phyloP scores from a whole-genome alignment of 2,113 vertebrate genomes.

The Cephalopholis sonnerati region DNA sequence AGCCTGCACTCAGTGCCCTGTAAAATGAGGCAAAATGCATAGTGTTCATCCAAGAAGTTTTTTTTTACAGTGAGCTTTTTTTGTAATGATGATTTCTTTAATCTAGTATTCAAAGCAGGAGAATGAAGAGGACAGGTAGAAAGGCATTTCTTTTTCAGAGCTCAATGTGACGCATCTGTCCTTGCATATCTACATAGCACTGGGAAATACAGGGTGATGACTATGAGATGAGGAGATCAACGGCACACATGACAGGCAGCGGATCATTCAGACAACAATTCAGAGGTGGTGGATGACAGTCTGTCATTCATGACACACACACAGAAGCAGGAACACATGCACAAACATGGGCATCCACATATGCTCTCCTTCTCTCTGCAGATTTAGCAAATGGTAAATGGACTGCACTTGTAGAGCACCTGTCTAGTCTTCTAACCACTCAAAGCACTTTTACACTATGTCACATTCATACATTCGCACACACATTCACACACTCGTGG shows the following conservation, averaged over 20 bases:
- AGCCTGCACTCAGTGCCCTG: conserved; percentile 37
- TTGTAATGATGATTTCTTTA: conserved; percentile 1
- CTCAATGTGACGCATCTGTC: neutral
- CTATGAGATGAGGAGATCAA: neutral
- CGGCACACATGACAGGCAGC: conserved; percentile 20
- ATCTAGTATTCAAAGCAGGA: conserved; percentile 4
- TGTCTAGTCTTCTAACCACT: too few relatives aligned
- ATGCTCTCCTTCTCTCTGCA: neutral
- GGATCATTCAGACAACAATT: conserved; percentile 30
- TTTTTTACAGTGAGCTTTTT: neutral
- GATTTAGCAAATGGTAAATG: neutral
- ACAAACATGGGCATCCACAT: neutral
- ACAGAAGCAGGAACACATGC: neutral
- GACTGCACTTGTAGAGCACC: too few relatives aligned
- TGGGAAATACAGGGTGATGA: conserved; percentile 19
- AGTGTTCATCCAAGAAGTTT: neutral
- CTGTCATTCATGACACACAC: conserved; percentile 6
- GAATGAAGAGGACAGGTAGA: neutral
- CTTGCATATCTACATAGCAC: neutral
- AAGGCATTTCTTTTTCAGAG: neutral
- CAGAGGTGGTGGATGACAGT: neutral
- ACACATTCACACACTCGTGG: too few relatives aligned
- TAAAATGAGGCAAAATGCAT: conserved; percentile 48
- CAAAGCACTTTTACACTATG: too few relatives aligned
- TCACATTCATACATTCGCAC: too few relatives aligned